Base-by-base conservation (phyloP, 1,140 invertebrate species). In the Helicoverpa zea region DNA sequence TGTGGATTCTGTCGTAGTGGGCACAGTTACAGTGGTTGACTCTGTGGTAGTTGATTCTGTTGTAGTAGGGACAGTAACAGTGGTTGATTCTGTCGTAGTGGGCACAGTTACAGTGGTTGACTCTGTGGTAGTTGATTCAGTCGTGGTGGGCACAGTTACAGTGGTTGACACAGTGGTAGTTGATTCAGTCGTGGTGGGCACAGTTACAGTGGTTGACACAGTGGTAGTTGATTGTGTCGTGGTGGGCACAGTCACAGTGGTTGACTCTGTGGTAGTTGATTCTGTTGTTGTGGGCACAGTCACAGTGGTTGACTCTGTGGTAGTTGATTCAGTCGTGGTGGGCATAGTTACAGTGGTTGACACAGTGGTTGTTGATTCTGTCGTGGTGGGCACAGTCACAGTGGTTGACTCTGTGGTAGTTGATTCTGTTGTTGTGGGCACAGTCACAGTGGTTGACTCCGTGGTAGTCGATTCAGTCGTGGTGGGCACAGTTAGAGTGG, bases 71-170 rank as follows among this genome's bases (percentile, higher is more conserved):
- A 35, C 30, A 35, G 13, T 3, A 2, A 12, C 51, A 54, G 76
- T 49, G n/a, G 61, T 78, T 52, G 61, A 29, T 7, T 61, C 63
- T 35, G n/a, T n/a, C 56, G 61, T 29, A 12, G 7, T 56, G 14
- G 54, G n/a, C 30, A 18, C 5, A 2, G 9, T 12, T 12, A 68
- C 2, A 56, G 54, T 56, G 1, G 35, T 68, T 68, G 43, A 14
- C 9, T 11, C 9, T 18, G 30, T 35, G 4, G 30, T 35, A 4
- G 30, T 35, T 35, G 30, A 4, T 2, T 49, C 43, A 10, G 64
- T 68, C 3, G 64, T 68, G n/a, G n/a, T n/a, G n/a, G n/a, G n/a
- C n/a, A n/a, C n/a, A n/a, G n/a, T n/a, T n/a, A n/a, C n/a, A n/a
- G n/a, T n/a, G n/a, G n/a, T n/a, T n/a, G n/a, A n/a, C n/a, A n/a